Conservation (phyloP, 2,113 vertebrate genomes). For the Chaenocephalus aceratus region DNA sequence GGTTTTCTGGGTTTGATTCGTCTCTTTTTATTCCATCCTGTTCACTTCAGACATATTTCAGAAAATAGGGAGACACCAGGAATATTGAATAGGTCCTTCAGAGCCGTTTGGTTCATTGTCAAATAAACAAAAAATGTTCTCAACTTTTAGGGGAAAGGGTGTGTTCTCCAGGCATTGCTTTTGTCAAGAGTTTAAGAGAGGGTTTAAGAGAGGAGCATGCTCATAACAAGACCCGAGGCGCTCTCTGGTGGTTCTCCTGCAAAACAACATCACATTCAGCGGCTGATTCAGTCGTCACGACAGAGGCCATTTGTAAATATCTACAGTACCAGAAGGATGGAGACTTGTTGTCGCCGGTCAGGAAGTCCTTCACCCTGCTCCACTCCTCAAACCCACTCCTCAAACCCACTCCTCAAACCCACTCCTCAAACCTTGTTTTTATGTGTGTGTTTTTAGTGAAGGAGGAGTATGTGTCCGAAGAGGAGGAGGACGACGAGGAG, state of each 20-base stretch:
- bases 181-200: background rate
- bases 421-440: background rate
- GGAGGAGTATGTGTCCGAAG: conserved; percentile 92
- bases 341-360: no score
- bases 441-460: conserved; percentile 77
- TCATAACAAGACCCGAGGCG: background rate
- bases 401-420: background rate
- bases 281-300: background rate
- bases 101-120: background rate
- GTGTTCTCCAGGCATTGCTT: background rate
- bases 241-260: conserved; percentile 50
- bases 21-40: background rate
- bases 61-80: background rate
- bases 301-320: background rate
- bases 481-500: conserved; percentile 85
- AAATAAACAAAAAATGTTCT: background rate
- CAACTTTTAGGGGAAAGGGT: background rate
- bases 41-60: background rate
- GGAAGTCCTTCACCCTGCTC: background rate
- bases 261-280: background rate
- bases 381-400: no score
- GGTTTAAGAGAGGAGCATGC: background rate
- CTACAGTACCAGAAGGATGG: no score
- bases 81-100: background rate
- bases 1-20: background rate